Base-by-base conservation (phyloP, 2,888 invertebrate genomes). In the Campaea margaritaria region DNA sequence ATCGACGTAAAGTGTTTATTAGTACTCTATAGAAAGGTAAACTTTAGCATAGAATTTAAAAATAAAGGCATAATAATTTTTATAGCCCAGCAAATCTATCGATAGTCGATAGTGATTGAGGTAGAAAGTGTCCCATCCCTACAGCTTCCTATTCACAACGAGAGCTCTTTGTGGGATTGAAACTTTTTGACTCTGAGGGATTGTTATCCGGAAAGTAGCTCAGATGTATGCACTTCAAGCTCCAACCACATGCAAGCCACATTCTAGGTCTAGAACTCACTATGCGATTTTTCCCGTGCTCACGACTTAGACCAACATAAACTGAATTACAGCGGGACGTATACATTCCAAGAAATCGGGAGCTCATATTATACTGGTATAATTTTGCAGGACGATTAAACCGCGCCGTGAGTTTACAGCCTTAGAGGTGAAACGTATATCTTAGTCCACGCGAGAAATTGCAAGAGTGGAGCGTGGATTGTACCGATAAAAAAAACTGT, bases 151-250 rank as follows among this genome's bases (percentile, higher is more conserved):
- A 76, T 75, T 79, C 73, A 67, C 64, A 68, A 75, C 75, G 43
- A 78, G 75, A 85, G 85, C 90, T 90, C 89, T 89, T 90, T 91
- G 89, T 87, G 86, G 87, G 87, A 91, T 91, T 91, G 89, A 86
- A 91, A 89, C 79, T 89, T 90, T 87, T 90, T 86, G 87, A 88
- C 87, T 87, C 83, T 78, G 83, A 85, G 83, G 85, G 81, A 87
- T 88, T 88, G 87, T 89, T 86, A 89, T 87, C 86, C 75, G 73
- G 73, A 79, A 85, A 88, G 86, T 85, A 86, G 81, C 82, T 82
- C 74, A 76, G 81, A 85, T 79, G 77, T 82, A 84, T 87, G 83
- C 79, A 75, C 73, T 76, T 67, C 58, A 3, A 3, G 31, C 70
- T 63, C 14, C 28, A 45, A 65, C 70, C 67, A 48, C 50, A 38